phyloP scores from a whole-genome alignment of 2,113 vertebrate genomes.

The Zingel zingel region DNA sequence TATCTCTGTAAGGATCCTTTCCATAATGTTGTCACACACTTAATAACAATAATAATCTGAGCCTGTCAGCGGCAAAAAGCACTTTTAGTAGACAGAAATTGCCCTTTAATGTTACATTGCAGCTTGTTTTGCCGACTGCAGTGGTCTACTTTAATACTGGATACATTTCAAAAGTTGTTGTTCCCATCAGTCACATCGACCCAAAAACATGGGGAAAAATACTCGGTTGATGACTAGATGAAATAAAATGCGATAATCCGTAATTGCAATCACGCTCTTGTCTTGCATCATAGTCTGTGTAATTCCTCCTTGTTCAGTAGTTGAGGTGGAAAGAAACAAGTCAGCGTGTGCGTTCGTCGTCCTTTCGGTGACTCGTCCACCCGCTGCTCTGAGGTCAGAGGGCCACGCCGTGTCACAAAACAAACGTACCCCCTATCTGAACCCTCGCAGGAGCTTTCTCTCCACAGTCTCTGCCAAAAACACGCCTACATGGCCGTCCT shows the following conservation, averaged over 20 bases:
- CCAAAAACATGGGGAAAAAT: too few relatives aligned
- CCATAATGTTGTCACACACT: too few relatives aligned
- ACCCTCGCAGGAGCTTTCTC: not conserved
- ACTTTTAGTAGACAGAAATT: too few relatives aligned
- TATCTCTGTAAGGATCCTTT: too few relatives aligned
- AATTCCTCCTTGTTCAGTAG: not conserved
- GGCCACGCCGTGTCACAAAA: slow-evolving; percentile 16
- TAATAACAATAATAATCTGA: too few relatives aligned
- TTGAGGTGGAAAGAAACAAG: slow-evolving; percentile 14
- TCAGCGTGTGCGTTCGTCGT: not conserved
- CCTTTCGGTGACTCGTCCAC: not conserved
- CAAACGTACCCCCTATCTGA: slow-evolving; percentile 34
- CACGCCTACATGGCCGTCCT: not conserved
- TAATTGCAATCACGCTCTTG: not conserved
- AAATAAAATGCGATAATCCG: slow-evolving; percentile 24
- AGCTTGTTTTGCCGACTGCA: too few relatives aligned
- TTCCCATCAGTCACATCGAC: too few relatives aligned
- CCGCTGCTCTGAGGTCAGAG: too few relatives aligned
- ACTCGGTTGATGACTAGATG: not conserved
- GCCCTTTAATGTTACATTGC: too few relatives aligned
- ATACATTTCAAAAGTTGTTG: too few relatives aligned
- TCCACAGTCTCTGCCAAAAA: not conserved
- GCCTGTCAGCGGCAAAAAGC: too few relatives aligned
- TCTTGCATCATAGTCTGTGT: not conserved
- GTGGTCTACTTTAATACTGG: too few relatives aligned